Evolutionary conservation across 2,113 vertebrate species (phyloP).

Genomic region (Malurus alboscapulatus): DNA sequence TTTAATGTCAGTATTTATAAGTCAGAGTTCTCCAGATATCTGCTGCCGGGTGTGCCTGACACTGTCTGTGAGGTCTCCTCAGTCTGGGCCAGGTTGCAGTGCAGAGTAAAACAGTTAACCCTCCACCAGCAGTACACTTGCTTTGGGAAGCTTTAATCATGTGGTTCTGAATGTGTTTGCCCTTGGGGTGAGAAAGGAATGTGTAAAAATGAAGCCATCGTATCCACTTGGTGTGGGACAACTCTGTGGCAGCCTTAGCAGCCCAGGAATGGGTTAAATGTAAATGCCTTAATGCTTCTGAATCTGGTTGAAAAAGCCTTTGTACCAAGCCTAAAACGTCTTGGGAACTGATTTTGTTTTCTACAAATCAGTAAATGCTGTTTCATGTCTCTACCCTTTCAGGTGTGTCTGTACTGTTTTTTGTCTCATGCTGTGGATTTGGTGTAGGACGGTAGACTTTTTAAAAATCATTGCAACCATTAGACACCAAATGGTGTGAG

Average conservation of each 20-base stretch:
- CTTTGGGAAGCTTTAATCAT: background rate
- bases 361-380: background rate
- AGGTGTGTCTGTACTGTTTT: background rate
- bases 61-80: background rate
- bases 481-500: background rate
- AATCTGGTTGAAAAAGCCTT: background rate
- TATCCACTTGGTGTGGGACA: background rate
- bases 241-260: background rate
- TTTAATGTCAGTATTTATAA: background rate
- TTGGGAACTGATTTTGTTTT: background rate
- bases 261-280: background rate
- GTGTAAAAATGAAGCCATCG: background rate
- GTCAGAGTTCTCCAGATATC: background rate
- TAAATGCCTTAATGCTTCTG: background rate
- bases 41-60: background rate
- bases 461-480: background rate
- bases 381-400: background rate
- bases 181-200: background rate
- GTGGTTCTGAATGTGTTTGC: background rate
- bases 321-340: background rate
- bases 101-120: rapidly evolving
- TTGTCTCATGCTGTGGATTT: background rate
- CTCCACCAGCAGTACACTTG: background rate
- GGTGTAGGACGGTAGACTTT: background rate
- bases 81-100: background rate